A percentile compares a stretch with the other conserved stretches of the same genome.
Evolutionary conservation across 1,140 invertebrate species (phyloP).

Genomic region (Musca vetustissima): DNA sequence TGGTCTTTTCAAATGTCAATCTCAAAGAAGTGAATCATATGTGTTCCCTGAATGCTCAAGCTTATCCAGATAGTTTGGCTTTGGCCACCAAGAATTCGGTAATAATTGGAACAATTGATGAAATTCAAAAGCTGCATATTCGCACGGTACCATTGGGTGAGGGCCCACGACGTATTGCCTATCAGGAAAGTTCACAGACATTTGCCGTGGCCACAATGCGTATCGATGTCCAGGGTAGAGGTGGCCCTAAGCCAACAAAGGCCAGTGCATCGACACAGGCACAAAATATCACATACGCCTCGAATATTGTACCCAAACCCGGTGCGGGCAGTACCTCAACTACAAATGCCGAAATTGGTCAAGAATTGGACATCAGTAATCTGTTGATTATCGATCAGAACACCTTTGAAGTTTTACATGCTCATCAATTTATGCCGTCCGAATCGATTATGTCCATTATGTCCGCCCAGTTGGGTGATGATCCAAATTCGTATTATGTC

Average conservation of each 20-base stretch:
- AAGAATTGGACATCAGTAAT: conserved; percentile 91
- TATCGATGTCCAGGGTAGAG: conserved; percentile 79
- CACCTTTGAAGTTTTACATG: conserved; percentile 92
- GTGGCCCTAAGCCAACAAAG: conserved; percentile 67
- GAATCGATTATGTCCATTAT: conserved; percentile 90
- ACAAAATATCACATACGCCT: conserved; percentile 59
- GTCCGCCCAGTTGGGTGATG: conserved; percentile 88
- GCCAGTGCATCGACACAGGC: conserved; percentile 80
- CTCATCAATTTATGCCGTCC: conserved; percentile 84
- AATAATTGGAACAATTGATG: conserved; percentile 97
- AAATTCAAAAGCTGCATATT: conserved; percentile 98
- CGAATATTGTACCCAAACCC: conserved; percentile 55
- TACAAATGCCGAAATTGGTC: conserved; percentile 64
- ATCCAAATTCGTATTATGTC: conserved; percentile 88
- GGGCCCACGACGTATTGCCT: conserved; percentile 89
- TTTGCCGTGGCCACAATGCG: conserved; percentile 93
- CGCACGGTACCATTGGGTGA: conserved; percentile 92
- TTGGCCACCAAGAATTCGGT: conserved; percentile 91
- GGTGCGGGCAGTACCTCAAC: conserved; percentile 56
- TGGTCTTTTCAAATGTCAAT: conserved; percentile 99
- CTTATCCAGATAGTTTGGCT: conserved; percentile 92
- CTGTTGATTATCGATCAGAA: conserved; percentile 94
- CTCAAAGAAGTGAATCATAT: conserved; percentile 97
- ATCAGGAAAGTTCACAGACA: conserved; percentile 92
- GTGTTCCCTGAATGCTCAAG: conserved; percentile 94